These are phyloP conservation scores for Micoletzkya japonica DNA, from an alignment of 2,888 invertebrate genomes.

Conservation along the genomic window DNA sequence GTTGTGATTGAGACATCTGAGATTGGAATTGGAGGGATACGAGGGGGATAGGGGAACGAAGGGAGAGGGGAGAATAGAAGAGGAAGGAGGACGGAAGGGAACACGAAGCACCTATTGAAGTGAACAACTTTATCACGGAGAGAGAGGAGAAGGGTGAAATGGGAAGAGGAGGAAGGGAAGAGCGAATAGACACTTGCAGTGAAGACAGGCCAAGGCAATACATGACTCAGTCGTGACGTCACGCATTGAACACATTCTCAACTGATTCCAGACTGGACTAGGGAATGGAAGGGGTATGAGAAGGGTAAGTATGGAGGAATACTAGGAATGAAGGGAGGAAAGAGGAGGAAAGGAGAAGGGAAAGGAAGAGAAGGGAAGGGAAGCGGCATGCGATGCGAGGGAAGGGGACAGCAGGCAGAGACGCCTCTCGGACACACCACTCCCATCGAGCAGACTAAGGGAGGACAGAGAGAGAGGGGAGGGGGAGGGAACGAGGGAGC, in stretches of 20 bases:
- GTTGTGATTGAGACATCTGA: too few relatives aligned
- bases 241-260: too few relatives aligned
- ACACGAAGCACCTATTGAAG: too few relatives aligned
- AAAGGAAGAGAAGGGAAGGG: neutral
- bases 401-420: neutral
- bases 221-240: too few relatives aligned
- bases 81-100: neutral
- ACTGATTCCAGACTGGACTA: too few relatives aligned
- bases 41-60: too few relatives aligned
- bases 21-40: too few relatives aligned
- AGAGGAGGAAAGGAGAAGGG: neutral
- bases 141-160: neutral
- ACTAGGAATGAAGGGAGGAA: neutral
- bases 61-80: neutral
- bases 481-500: neutral
- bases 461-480: conserved; percentile 2
- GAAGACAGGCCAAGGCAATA: too few relatives aligned
- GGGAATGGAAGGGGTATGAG: too few relatives aligned
- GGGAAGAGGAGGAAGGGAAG: conserved; percentile 4
- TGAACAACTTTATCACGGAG: too few relatives aligned
- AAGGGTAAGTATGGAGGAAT: too few relatives aligned
- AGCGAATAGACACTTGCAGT: too few relatives aligned
- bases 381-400: neutral
- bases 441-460: conserved; percentile 4
- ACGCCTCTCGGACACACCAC: neutral